Percentiles rank a stretch among this genome's conserved stretches.
Evolutionary conservation across 92 coral and sea anemone genomes (phyloP).

Genomic region (Muricea muricata): DNA sequence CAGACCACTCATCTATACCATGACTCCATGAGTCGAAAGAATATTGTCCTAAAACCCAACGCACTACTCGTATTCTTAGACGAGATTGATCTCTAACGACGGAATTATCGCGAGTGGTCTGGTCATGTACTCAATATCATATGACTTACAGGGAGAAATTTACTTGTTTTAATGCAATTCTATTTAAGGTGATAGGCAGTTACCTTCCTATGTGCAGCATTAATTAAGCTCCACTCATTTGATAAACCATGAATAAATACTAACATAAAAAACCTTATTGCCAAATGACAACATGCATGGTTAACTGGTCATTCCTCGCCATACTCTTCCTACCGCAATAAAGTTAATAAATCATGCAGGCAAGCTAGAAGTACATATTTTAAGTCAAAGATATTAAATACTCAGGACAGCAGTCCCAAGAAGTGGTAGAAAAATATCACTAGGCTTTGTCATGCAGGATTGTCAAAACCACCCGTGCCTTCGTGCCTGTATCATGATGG

Average conservation of each 20-base stretch:
- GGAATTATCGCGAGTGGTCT: too few species aligned
- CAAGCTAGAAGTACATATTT: background rate
- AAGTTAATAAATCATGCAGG: background rate
- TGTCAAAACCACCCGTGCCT: constrained; percentile 26
- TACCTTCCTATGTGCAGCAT: too few species aligned
- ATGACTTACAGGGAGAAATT: too few species aligned
- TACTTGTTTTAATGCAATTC: too few species aligned
- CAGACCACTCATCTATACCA: too few species aligned
- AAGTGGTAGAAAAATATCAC: constrained; percentile 68
- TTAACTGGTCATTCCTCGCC: background rate
- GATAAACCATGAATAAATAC: background rate
- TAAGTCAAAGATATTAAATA: background rate
- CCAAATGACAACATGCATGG: background rate
- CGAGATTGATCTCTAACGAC: too few species aligned
- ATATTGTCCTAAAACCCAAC: too few species aligned
- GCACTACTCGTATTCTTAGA: too few species aligned
- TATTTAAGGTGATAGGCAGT: too few species aligned
- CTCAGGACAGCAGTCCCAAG: constrained; percentile 31
- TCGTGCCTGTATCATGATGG: constrained; percentile 33
- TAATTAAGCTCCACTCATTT: background rate
- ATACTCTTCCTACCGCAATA: background rate
- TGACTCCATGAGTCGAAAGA: too few species aligned
- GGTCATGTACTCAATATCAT: too few species aligned
- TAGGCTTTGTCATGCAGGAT: constrained; percentile 48
- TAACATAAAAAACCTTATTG: background rate